Evolutionary conservation across 1,140 invertebrate species (phyloP).

Genomic region (Zaprionus inermis): DNA sequence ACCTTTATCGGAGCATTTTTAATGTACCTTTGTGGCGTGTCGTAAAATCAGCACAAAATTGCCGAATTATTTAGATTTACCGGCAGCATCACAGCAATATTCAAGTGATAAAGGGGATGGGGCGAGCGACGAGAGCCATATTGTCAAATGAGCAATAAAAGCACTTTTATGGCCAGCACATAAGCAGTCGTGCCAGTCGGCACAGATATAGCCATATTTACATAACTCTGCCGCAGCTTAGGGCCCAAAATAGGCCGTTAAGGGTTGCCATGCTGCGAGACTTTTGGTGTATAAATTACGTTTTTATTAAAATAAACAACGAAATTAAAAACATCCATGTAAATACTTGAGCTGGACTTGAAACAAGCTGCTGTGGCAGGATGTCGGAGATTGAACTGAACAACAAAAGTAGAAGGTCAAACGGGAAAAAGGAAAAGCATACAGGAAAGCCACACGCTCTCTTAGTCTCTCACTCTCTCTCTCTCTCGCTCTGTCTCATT

Average conservation of each 20-base stretch:
- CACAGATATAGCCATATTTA: slow-evolving; percentile 21
- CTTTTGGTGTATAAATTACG: slow-evolving; percentile 44
- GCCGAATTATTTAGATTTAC: slow-evolving; percentile 66
- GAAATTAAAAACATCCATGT: slow-evolving; percentile 26
- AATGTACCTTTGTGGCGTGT: slow-evolving; percentile 49
- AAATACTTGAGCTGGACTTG: slow-evolving; percentile 9
- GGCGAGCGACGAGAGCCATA: slow-evolving; percentile 25
- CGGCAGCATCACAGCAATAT: slow-evolving; percentile 28
- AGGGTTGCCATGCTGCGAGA: slow-evolving; percentile 26
- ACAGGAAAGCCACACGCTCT: too few relatives aligned
- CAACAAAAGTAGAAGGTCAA: neutral
- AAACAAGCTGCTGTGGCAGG: neutral
- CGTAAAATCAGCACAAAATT: slow-evolving; percentile 65
- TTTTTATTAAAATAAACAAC: slow-evolving; percentile 57
- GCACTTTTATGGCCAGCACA: slow-evolving; percentile 50
- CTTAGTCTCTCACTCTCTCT: too few relatives aligned
- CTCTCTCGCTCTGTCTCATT: neutral
- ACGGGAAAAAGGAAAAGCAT: neutral
- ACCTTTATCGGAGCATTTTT: slow-evolving; percentile 46
- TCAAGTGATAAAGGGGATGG: neutral
- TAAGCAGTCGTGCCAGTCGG: too few relatives aligned
- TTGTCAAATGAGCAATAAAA: slow-evolving; percentile 68
- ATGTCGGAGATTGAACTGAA: neutral
- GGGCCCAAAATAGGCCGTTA: slow-evolving; percentile 23
- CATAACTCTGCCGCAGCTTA: slow-evolving; percentile 36